phyloP scores from a whole-genome alignment of 2,113 vertebrate genomes.

The Sula dactylatra region DNA sequence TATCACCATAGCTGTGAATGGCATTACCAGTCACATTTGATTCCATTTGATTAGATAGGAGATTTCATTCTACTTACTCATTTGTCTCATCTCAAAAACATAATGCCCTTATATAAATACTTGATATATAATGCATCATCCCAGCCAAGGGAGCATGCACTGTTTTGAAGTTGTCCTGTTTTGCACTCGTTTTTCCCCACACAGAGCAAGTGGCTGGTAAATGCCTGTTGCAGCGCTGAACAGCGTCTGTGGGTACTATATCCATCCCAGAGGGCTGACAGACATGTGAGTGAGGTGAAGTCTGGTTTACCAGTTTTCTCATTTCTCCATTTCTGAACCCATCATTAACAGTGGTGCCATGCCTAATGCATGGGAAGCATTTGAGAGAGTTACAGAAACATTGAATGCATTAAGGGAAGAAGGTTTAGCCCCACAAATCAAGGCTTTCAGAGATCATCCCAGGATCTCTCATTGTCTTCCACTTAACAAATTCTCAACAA shows the following conservation, averaged over 20 bases:
- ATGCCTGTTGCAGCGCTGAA: not conserved
- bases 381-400: not conserved
- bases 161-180: not conserved
- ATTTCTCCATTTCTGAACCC: not conserved
- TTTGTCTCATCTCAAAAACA: not conserved
- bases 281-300: not conserved
- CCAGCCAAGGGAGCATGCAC: not conserved
- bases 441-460: not conserved
- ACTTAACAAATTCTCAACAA: not conserved
- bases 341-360: not conserved
- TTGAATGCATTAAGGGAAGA: not conserved
- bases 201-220: not conserved
- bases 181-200: not conserved
- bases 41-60: not conserved
- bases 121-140: not conserved
- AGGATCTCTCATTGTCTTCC: not conserved
- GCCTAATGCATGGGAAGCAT: not conserved
- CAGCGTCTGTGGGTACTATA: accelerated
- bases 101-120: not conserved
- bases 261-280: not conserved
- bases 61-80: conserved; percentile 2
- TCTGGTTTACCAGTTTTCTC: not conserved
- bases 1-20: not conserved
- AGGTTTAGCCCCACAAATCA: not conserved
- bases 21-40: not conserved